Conservation (phyloP, 2,888 invertebrate genomes). For the Branchinecta sandiegonensis region DNA sequence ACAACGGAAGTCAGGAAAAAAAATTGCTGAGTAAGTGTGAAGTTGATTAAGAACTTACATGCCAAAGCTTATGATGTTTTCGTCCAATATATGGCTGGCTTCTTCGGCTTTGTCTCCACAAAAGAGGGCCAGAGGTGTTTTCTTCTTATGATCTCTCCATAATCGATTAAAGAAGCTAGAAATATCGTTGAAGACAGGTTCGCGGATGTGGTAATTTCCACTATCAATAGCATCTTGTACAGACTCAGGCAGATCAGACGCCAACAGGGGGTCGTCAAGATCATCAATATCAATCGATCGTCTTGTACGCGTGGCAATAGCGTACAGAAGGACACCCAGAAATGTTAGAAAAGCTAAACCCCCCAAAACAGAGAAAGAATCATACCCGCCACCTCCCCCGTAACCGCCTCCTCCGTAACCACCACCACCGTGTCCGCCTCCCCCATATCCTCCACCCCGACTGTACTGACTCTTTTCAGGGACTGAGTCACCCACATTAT, state of each 20-base stretch:
- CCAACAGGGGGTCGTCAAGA: slow-evolving; percentile 29
- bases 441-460: slow-evolving; percentile 2
- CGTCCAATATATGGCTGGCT: slow-evolving; percentile 3
- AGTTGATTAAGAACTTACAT: background rate
- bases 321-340: slow-evolving; percentile 27
- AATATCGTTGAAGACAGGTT: background rate
- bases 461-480: slow-evolving; percentile 14
- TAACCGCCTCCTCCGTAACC: slow-evolving; percentile 21
- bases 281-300: slow-evolving; percentile 28
- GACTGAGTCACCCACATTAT: background rate
- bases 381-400: slow-evolving; percentile 29
- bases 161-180: background rate
- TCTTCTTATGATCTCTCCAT: slow-evolving; percentile 6
- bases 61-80: background rate
- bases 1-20: too few species aligned
- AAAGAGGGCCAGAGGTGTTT: background rate
- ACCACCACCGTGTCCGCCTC: slow-evolving; percentile 1
- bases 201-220: slow-evolving; percentile 8
- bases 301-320: slow-evolving; percentile 25
- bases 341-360: slow-evolving; percentile 21
- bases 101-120: background rate
- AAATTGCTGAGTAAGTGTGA: too few species aligned
- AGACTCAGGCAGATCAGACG: slow-evolving; percentile 27
- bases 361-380: slow-evolving; percentile 19
- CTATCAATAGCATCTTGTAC: background rate